Evolutionary conservation across 2,113 vertebrate genomes (phyloP).

Genomic region (Tautogolabrus adspersus): DNA sequence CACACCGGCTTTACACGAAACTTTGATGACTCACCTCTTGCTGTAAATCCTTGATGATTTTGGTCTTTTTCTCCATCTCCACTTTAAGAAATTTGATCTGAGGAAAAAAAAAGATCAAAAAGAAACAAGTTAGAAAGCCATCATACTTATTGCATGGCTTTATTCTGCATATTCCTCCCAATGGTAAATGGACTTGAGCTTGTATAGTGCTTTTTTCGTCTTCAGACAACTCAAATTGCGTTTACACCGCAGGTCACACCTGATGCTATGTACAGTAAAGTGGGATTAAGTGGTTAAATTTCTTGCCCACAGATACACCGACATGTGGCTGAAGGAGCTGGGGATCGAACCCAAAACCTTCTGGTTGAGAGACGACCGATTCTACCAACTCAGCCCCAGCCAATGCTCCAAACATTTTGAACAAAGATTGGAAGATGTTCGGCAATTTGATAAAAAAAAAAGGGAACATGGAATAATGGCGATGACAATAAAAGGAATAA

Average conservation of each 20-base stretch:
- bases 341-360: too few relatives aligned
- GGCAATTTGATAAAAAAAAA: background rate
- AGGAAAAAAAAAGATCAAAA: conserved; percentile 60
- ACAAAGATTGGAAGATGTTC: conserved; percentile 6
- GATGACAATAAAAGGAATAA: background rate
- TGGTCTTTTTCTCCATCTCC: conserved; percentile 97
- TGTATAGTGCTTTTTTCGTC: too few relatives aligned
- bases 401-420: background rate
- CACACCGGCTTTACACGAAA: background rate
- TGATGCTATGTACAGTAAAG: too few relatives aligned
- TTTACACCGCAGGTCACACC: too few relatives aligned
- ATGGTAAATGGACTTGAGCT: too few relatives aligned
- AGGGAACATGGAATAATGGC: background rate
- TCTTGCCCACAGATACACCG: too few relatives aligned
- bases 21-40: conserved; percentile 90
- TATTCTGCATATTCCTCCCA: background rate
- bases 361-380: too few relatives aligned
- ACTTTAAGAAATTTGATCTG: conserved; percentile 97
- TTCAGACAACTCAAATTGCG: too few relatives aligned
- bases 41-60: conserved; percentile 97
- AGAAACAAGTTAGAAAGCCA: background rate
- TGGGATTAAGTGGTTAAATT: too few relatives aligned
- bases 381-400: too few relatives aligned
- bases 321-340: too few relatives aligned
- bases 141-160: background rate